Evolutionary conservation across 1,140 invertebrate species (phyloP).

Genomic region (Hylaeus volcanicus): DNA sequence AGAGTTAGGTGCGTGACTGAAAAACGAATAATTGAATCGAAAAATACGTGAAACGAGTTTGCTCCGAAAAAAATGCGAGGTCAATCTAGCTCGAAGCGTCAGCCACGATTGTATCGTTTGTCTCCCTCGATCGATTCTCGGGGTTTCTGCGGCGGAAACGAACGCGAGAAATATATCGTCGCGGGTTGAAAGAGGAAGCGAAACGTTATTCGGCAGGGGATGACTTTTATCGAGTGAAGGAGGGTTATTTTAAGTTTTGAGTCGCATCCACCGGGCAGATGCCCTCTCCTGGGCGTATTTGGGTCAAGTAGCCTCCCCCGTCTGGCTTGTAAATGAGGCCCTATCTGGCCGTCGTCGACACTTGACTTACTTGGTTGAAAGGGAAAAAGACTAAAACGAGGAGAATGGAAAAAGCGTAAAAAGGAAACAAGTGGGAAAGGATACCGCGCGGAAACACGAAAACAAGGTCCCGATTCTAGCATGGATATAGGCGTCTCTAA

Average conservation of each 20-base stretch:
- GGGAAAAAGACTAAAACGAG: conserved; percentile 60
- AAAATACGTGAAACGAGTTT: no score
- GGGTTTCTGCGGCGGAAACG: neutral
- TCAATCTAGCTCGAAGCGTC: no score
- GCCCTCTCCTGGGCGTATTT: conserved; percentile 67
- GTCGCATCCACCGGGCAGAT: conserved; percentile 41
- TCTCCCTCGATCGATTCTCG: neutral
- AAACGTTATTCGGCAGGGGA: neutral
- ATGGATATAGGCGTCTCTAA: conserved; percentile 6
- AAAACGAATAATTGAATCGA: no score
- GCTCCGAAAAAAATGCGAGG: no score
- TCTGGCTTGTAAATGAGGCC: conserved; percentile 76
- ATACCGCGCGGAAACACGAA: conserved; percentile 32
- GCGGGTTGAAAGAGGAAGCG: neutral
- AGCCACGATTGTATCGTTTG: neutral
- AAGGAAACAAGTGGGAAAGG: conserved; percentile 48
- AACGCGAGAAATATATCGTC: neutral
- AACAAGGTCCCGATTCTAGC: conserved; percentile 30
- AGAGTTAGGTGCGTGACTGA: no score
- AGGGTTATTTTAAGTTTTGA: conserved; percentile 38
- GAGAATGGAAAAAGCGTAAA: conserved; percentile 52
- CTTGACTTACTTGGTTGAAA: conserved; percentile 75
- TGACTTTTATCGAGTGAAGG: conserved; percentile 12
- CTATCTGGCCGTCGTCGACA: conserved; percentile 67
- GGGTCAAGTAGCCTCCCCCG: conserved; percentile 72